Evolutionary conservation across 2,113 vertebrate genomes (phyloP), one percentile per base, ranked within the genome.

Genomic region (Pollachius pollachius): DNA sequence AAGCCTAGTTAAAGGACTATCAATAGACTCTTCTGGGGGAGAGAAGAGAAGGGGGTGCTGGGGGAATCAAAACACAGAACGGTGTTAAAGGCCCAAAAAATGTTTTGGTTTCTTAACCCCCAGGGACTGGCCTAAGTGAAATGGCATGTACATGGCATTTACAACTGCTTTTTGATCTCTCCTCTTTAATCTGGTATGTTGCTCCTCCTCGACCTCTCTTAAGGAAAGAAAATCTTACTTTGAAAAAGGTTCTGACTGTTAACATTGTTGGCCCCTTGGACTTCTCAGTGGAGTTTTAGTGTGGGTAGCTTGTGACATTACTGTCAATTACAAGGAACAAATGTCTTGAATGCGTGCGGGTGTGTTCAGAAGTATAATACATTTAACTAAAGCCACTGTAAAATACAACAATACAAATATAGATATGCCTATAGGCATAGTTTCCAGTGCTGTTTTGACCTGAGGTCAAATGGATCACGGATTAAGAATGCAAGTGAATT

Each of bases 1-100:
- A 82, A 88, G 69, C 57, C 77, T 84, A n/a, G 58, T 89, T 89
- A 86, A 90, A 90, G 79, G 41, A 74, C 86, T 90, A 91, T 87
- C 78, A 89, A 89, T 88, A 89, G 82, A 84, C 78, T 75, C 63
- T 64, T 82, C 74, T 88, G 52, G 83, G 89, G 90, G 85, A 86
- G 89, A 67, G 41, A 9, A 48, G 6, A 13, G 41, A 41, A n/a
- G 37, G 37, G 6, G 37, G 4, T 5, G 54, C n/a, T n/a, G 54
- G 54, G 15, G 54, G 54, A 57, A 57, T 57, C 54, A 57, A 57
- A 57, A 57, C 54, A 67, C 79, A 86, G 81, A 73, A 82, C 65
- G 76, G 74, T 65, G 65, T 86, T 68, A 84, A 69, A 76, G 75
- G 82, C 75, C 75, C 25, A 19, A 84, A 86, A 82, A 83, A 86